phyloP scores from a whole-genome alignment of 2,888 invertebrate species.

The Dione vanillae region DNA sequence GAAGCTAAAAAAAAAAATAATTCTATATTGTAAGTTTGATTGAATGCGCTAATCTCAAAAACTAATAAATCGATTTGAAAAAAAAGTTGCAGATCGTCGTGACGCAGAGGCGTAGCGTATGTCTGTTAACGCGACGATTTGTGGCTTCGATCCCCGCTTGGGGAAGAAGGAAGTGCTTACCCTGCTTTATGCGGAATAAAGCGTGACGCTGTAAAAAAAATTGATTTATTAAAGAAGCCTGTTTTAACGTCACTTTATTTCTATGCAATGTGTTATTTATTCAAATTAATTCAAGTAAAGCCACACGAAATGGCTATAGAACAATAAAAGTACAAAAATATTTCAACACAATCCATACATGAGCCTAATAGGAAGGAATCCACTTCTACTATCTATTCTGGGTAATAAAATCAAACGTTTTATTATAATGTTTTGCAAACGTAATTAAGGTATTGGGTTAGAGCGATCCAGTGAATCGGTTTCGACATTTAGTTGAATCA shows the following conservation, averaged over 20 bases:
- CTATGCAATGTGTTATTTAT: no score
- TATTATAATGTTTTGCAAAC: conserved; percentile 44
- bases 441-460: conserved; percentile 44
- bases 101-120: no score
- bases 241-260: no score
- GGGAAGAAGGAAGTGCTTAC: no score
- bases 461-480: conserved; percentile 8
- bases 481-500: not conserved
- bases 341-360: not conserved
- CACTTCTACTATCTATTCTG: conserved; percentile 11
- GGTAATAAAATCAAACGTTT: conserved; percentile 39
- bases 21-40: not conserved
- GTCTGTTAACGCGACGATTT: no score
- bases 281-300: no score
- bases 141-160: no score
- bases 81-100: no score
- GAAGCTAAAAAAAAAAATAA: not conserved
- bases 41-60: not conserved
- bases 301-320: no score
- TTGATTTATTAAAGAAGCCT: no score
- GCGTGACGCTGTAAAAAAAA: no score
- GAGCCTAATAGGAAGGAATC: not conserved
- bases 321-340: not conserved
- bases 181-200: no score
- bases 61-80: not conserved